Percentiles rank a stretch among this genome's conserved stretches.
Conservation (phyloP, 2,113 vertebrate species). For the Phrynosoma platyrhinos region DNA sequence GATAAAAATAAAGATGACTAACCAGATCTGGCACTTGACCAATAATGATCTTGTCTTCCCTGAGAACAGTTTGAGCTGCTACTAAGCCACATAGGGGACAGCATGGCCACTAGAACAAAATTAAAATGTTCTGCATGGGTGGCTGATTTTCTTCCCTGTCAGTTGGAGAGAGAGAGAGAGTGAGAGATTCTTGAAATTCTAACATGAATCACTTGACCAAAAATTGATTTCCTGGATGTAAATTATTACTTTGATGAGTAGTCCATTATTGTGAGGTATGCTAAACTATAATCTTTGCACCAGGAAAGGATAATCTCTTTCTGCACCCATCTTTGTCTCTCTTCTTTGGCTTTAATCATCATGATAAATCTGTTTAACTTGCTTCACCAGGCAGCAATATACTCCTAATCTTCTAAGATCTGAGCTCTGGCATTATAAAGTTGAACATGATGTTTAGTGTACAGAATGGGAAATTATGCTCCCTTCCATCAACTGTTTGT, state of each 20-base stretch:
- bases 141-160: slow-evolving; percentile 60
- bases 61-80: slow-evolving; percentile 16
- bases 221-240: slow-evolving; percentile 52
- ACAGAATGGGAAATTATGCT: slow-evolving; percentile 63
- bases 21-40: background rate
- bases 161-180: slow-evolving; percentile 2
- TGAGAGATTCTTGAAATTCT: slow-evolving; percentile 42
- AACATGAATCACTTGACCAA: slow-evolving; percentile 31
- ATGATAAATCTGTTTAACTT: slow-evolving; percentile 75
- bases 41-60: background rate
- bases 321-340: slow-evolving; percentile 34
- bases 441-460: slow-evolving; percentile 74
- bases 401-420: slow-evolving; percentile 76
- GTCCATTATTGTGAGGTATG: slow-evolving; percentile 45
- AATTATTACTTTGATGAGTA: slow-evolving; percentile 58
- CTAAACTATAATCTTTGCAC: slow-evolving; percentile 45
- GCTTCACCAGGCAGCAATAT: slow-evolving; percentile 76
- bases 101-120: slow-evolving; percentile 24
- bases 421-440: slow-evolving; percentile 66
- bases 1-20: slow-evolving; percentile 20
- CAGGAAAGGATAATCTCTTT: slow-evolving; percentile 53
- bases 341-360: slow-evolving; percentile 68
- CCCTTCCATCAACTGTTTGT: slow-evolving; percentile 67
- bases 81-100: slow-evolving; percentile 35
- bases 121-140: slow-evolving; percentile 32